Conservation (phyloP, 2,888 invertebrate species). For the Synergus umbraculus region DNA sequence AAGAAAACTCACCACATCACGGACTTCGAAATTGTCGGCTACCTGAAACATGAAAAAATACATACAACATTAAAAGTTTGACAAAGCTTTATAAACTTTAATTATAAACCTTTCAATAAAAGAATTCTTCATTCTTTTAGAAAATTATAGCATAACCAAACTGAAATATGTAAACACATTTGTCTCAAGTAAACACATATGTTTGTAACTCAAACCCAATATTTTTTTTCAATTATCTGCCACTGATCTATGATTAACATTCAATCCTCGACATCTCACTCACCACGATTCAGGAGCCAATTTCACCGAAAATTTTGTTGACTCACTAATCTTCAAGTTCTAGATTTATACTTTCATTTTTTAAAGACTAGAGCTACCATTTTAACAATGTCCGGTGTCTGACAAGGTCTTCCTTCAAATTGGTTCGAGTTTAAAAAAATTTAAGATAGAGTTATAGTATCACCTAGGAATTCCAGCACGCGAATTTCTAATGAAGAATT, state of each 20-base stretch:
- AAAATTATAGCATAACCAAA: no score
- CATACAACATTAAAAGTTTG: no score
- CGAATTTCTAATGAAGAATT: conserved; percentile 32
- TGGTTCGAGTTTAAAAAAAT: conserved; percentile 6
- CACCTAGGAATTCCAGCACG: conserved; percentile 22
- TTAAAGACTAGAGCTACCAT: background rate
- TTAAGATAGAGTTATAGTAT: conserved; percentile 10
- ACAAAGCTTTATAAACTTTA: no score
- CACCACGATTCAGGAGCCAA: conserved; percentile 19
- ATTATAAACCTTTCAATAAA: no score
- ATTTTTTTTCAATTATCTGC: background rate
- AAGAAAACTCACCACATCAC: no score
- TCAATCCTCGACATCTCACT: conserved; percentile 22
- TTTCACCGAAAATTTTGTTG: conserved; percentile 15
- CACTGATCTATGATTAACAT: conserved; percentile 6
- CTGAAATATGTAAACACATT: background rate
- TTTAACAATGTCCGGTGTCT: conserved; percentile 15
- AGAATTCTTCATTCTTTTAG: no score
- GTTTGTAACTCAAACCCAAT: background rate
- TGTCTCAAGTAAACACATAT: background rate
- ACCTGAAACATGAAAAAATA: no score
- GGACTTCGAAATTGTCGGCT: no score
- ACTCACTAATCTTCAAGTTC: conserved; percentile 22
- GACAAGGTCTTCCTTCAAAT: conserved; percentile 20
- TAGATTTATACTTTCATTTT: conserved; percentile 22